These are phyloP conservation scores for Pelodiscus sinensis DNA, from an alignment of 2,113 vertebrate species.

Conservation along the genomic window DNA sequence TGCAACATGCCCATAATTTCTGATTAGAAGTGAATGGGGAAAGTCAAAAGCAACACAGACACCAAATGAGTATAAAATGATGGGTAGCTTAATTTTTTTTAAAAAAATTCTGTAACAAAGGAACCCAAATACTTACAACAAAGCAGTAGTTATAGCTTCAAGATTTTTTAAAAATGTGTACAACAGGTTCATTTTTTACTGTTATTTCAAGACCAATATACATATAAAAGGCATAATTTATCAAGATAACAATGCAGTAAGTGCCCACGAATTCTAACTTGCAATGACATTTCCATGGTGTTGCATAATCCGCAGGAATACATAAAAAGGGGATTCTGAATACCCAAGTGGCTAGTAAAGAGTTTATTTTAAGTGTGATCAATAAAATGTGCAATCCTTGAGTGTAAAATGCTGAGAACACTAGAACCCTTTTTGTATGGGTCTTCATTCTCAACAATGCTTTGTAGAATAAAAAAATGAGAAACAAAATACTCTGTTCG, in stretches of 20 bases:
- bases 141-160: slow-evolving; percentile 25
- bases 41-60: neutral
- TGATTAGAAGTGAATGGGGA: neutral
- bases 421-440: slow-evolving; percentile 61
- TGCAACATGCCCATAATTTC: neutral
- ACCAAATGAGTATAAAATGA: slow-evolving; percentile 5
- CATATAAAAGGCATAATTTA: slow-evolving; percentile 69
- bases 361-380: slow-evolving; percentile 57
- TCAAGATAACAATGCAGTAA: slow-evolving; percentile 47
- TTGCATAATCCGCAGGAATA: slow-evolving; percentile 46
- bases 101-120: slow-evolving; percentile 9
- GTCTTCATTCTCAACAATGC: slow-evolving; percentile 59
- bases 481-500: slow-evolving; percentile 32
- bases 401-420: slow-evolving; percentile 59
- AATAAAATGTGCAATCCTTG: slow-evolving; percentile 32
- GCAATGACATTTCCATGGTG: slow-evolving; percentile 39
- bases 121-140: slow-evolving; percentile 3
- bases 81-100: neutral
- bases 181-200: slow-evolving; percentile 30
- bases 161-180: slow-evolving; percentile 44
- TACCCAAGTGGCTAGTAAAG: slow-evolving; percentile 55
- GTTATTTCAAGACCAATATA: slow-evolving; percentile 65
- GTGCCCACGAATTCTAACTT: slow-evolving; percentile 46
- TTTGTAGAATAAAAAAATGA: slow-evolving; percentile 61
- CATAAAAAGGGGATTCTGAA: slow-evolving; percentile 65